Percentiles rank a stretch among this genome's conserved stretches.
These are phyloP conservation scores for Amphipoea oculea DNA, from an alignment of 2,888 invertebrate genomes.

Conservation along the genomic window DNA sequence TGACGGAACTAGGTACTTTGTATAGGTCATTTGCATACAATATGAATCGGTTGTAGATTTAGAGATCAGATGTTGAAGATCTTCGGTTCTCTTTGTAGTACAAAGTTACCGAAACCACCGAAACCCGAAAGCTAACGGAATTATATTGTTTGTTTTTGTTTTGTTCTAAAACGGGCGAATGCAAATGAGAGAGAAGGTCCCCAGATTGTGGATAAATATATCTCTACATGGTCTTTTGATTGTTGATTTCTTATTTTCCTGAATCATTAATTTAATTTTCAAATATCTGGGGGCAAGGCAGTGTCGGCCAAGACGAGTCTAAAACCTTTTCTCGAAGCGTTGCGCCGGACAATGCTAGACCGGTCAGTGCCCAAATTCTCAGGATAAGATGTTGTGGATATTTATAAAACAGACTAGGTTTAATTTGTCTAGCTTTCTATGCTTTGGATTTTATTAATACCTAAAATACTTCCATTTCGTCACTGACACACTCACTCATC, in stretches of 20 bases:
- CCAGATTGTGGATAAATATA: neutral
- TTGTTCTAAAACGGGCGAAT: constrained; percentile 13
- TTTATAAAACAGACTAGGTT: neutral
- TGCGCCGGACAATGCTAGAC: neutral
- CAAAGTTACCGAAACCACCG: constrained; percentile 26
- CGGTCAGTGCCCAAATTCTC: neutral
- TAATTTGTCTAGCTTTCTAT: neutral
- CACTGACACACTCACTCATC: neutral
- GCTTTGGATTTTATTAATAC: neutral
- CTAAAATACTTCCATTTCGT: neutral
- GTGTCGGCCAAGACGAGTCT: neutral
- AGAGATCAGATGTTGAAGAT: constrained; percentile 33
- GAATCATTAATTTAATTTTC: neutral
- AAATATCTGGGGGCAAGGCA: neutral
- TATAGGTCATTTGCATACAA: constrained; percentile 65
- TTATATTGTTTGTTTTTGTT: constrained; percentile 35
- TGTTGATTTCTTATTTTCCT: constrained; percentile 17
- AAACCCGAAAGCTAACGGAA: constrained; percentile 45
- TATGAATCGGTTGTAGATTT: constrained; percentile 27
- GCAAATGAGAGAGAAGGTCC: neutral
- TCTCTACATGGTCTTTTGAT: neutral
- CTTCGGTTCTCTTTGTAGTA: constrained; percentile 29
- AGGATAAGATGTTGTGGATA: neutral
- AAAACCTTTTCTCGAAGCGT: neutral
- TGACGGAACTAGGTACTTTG: constrained; percentile 46